Evolutionary conservation across 64 coral and sea anemone genomes (phyloP).

Genomic region (Trachythela sp.): DNA sequence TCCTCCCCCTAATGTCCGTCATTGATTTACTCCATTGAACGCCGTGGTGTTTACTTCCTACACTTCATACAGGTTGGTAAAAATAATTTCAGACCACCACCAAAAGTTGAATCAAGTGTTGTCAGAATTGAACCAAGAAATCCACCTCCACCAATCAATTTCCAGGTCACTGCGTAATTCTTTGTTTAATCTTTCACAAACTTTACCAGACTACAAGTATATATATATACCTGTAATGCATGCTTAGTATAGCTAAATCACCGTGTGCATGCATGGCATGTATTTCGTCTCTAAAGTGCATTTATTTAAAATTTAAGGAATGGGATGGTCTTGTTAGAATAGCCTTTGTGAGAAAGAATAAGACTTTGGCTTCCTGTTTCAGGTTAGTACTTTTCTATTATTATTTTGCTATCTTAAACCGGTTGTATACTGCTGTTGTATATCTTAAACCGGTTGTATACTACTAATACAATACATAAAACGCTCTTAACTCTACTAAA

Average conservation of each 20-base stretch:
- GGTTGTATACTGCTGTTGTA: too few relatives aligned
- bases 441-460: neutral
- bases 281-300: too few relatives aligned
- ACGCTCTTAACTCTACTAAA: too few relatives aligned
- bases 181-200: neutral
- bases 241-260: too few relatives aligned
- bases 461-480: too few relatives aligned
- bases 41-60: too few relatives aligned
- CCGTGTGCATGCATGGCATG: too few relatives aligned
- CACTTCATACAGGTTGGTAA: constrained; percentile 70
- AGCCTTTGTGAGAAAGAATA: constrained; percentile 97
- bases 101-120: constrained; percentile 98
- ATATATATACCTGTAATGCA: too few relatives aligned
- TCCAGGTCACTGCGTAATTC: constrained; percentile 69
- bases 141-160: constrained; percentile 89
- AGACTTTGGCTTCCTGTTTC: constrained; percentile 86
- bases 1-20: too few relatives aligned
- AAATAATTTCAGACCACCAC: constrained; percentile 95
- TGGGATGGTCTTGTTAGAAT: constrained; percentile 99
- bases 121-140: constrained; percentile 98
- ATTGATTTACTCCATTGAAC: neutral
- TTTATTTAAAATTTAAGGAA: constrained; percentile 52
- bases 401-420: neutral
- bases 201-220: neutral
- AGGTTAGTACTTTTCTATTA: constrained; percentile 58